Evolutionary conservation across 23 tunicate species (phyloP), one percentile per base, ranked within the genome.

Genomic region (Halocynthia roretzi): DNA sequence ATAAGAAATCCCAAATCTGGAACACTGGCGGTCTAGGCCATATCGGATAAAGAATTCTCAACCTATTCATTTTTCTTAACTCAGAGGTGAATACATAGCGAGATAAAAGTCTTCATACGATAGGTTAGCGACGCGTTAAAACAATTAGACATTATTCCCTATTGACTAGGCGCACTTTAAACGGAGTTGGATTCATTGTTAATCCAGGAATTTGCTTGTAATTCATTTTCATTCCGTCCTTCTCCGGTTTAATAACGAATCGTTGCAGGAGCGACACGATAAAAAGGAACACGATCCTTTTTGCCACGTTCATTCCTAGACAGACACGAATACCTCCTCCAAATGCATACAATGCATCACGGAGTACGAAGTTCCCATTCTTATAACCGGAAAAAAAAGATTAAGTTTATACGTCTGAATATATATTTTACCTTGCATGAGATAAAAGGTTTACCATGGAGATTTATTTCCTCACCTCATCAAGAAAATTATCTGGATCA

Each of bases 401-500:
- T n/a, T n/a, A n/a, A n/a, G n/a, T n/a, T n/a, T n/a, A n/a, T n/a
- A n/a, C n/a, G n/a, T n/a, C n/a, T n/a, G 62, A 10, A 56, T 10
- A 10, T 10, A 7, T 19, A 31, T n/a, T n/a, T n/a, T n/a, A n/a
- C n/a, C n/a, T n/a, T n/a, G n/a, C n/a, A n/a, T n/a, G n/a, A n/a
- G n/a, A n/a, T 31, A 31, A 31, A 31, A 4, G 44, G 44, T 31
- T 1, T 31, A 31, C 44, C 4, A 31, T 31, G 4, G 4, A 31
- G 44, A 4, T 1, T 31, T 31, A 31, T 31, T 4, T 31, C 44
- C 44, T 8, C 31, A 65, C 70, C 17, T 65, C 70, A 65, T 65
- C 70, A 65, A 65, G 22, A 15, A 65, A 65, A 65, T 65, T 65
- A 20, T 44, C 31, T 65, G 70, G 70, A 65, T 65, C 70, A 15